Evolutionary conservation across 2,888 invertebrate species (phyloP).

Genomic region (Zaprionus obscuricornis): DNA sequence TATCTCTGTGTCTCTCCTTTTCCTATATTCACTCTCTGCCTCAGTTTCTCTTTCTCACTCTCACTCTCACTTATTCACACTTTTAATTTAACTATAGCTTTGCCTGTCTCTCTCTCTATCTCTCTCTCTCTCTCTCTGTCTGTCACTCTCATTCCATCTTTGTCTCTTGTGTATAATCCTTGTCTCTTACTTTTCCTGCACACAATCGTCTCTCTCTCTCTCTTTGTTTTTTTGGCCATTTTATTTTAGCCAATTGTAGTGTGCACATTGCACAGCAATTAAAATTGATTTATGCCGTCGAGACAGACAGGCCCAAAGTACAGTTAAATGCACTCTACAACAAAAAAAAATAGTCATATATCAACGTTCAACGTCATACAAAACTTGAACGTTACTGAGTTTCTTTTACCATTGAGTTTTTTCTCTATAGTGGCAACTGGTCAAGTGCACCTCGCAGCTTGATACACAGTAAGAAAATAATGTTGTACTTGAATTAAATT

Average conservation of each 20-base stretch:
- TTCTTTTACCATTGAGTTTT: slow-evolving; percentile 1
- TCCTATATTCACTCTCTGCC: slow-evolving; percentile 7
- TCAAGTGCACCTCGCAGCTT: slow-evolving; percentile 13
- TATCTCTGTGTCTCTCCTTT: too few relatives aligned
- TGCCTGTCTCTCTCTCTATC: not conserved
- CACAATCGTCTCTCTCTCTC: not conserved
- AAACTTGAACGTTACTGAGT: too few relatives aligned
- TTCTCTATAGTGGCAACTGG: too few relatives aligned
- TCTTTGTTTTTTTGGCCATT: slow-evolving; percentile 32
- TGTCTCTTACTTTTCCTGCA: slow-evolving; percentile 8
- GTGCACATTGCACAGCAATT: slow-evolving; percentile 69
- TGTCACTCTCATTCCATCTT: too few relatives aligned
- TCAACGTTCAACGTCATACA: slow-evolving; percentile 35
- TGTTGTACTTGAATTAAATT: not conserved
- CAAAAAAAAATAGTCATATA: slow-evolving; percentile 48
- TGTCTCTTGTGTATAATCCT: slow-evolving; percentile 23
- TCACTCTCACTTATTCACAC: too few relatives aligned
- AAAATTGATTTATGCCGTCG: slow-evolving; percentile 75
- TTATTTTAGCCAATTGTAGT: slow-evolving; percentile 62
- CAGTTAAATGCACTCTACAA: slow-evolving; percentile 70
- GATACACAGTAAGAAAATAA: too few relatives aligned
- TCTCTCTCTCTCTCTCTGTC: slow-evolving; percentile 5
- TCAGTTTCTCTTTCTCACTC: slow-evolving; percentile 21
- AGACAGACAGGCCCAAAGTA: slow-evolving; percentile 65
- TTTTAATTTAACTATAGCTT: not conserved